Base-by-base conservation (phyloP, 2,113 vertebrate species). In the Corythornis cristatus region DNA sequence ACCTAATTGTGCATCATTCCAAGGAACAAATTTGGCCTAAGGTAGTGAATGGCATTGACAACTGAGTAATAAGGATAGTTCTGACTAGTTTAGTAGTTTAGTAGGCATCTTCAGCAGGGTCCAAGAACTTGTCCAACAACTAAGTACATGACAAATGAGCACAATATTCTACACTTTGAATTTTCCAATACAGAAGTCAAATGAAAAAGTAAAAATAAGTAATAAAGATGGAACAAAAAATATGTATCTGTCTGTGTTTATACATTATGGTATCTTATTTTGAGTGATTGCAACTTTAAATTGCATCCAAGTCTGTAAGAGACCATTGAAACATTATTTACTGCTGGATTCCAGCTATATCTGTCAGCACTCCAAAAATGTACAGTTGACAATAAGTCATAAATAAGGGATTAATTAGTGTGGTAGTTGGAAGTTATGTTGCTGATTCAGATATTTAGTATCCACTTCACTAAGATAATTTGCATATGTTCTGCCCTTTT, bases 371-470 rank as follows among this genome's bases (percentile, higher is more conserved):
- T 95, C 85, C n/a, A 94, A 86, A 83, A 94, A 81, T 28, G 50
- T 60, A 74, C 83, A 42, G 67, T 80, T 93, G 87, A 86, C 81
- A 91, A 61, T 97, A 87, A 90, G 87, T 92, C 93, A 94, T 85
- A 93, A 93, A 89, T 78, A 90, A 73, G 71, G 81, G 76, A 96
- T 92, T 79, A 94, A 96, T 96, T 93, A 95, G 60, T 56, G 43
- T 35, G 5, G 78, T 66, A 81, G 67, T 78, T 89, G 85, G 67
- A 82, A 95, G 50, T 62, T 89, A n/a, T 76, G 74, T 68, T 95
- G 92, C 57, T 96, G 86, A 95, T 95, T 91, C 89, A 91, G 60
- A 85, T 92, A 92, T 96, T 96, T 94, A 88, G 81, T 75, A 91
- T 88, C 91, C 88, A 93, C 88, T 86, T 93, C 64, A 86, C 66